Base-by-base conservation (phyloP, 2,888 invertebrate genomes). In the Orthonevra nobilis region DNA sequence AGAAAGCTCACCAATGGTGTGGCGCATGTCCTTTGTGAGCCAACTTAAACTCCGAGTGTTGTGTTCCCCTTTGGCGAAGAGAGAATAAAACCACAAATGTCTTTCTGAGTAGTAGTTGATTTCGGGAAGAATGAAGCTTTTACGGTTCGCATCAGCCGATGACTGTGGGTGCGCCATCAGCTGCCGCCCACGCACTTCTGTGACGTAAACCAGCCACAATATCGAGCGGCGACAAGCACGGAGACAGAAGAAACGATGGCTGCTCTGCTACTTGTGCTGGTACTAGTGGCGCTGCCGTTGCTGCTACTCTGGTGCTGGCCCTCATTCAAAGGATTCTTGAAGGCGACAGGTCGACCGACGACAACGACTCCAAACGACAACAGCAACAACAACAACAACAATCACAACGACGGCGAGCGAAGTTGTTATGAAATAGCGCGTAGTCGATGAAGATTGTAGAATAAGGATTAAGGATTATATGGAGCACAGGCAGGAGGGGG, bases 111-210 rank as follows among this genome's bases (percentile, higher is more conserved):
- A 40, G 44, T 36, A 52, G 23, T 32, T 32, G 52, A 17, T 9
- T 12, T n/a, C n/a, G 20, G 10, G 10, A 19, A n/a, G n/a, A n/a
- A n/a, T n/a, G n/a, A n/a, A 74, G 79, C 79, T 79, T 79, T 79
- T 79, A 68, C 73, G 72, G 79, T 73, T 79, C 79, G 60, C 66
- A 72, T 72, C 66, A 61, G 61, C 56, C 61, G 68, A 73, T 73
- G 83, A 82, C 84, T 84, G 86, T 86, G 86, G 87, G 87, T 87
- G 87, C 86, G 88, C 87, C 88, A 85, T 84, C 84, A 87, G 85
- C 85, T 87, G 87, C 88, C 88, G 86, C 88, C 88, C 87, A 88
- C 88, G 88, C 86, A 86, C 77, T 83, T 84, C 83, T 87, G 88
- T 88, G 88, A 88, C 88, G 88, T 88, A 87, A 88, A 85, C 87